Evolutionary conservation across 1,140 invertebrate genomes (phyloP).

Genomic region (Euwallacea similis): DNA sequence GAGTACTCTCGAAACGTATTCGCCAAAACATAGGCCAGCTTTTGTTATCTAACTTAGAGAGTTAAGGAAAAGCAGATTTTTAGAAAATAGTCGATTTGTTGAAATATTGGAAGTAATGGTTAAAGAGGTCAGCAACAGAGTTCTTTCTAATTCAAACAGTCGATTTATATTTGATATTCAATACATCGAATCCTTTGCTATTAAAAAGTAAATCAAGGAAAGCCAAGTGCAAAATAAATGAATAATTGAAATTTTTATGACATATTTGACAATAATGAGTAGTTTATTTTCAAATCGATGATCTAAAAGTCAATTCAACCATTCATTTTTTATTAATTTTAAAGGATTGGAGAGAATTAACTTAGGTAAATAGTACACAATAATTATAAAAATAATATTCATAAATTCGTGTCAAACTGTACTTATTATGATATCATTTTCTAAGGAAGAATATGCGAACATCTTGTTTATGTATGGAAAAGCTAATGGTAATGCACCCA

Average conservation of each 20-base stretch:
- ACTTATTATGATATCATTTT: background rate
- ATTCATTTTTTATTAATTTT: background rate
- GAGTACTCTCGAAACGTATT: background rate
- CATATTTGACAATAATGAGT: background rate
- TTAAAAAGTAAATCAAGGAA: background rate
- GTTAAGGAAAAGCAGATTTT: no score
- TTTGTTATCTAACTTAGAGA: no score
- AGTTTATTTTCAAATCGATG: background rate
- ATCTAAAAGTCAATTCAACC: background rate
- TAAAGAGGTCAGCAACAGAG: no score
- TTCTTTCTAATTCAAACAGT: no score
- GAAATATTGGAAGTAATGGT: no score
- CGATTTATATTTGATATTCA: no score
- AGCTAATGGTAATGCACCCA: background rate
- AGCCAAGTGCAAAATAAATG: background rate
- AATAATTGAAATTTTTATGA: background rate
- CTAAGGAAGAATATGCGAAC: background rate
- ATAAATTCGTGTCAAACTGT: background rate
- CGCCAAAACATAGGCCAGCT: background rate
- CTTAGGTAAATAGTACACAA: background rate
- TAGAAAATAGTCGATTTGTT: no score
- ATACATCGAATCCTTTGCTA: no score
- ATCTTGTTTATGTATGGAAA: background rate
- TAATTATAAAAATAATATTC: background rate
- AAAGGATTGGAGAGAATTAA: background rate